Conservation (phyloP, 2,888 invertebrate species). For the Galeopsomyia nigrocyanea region DNA sequence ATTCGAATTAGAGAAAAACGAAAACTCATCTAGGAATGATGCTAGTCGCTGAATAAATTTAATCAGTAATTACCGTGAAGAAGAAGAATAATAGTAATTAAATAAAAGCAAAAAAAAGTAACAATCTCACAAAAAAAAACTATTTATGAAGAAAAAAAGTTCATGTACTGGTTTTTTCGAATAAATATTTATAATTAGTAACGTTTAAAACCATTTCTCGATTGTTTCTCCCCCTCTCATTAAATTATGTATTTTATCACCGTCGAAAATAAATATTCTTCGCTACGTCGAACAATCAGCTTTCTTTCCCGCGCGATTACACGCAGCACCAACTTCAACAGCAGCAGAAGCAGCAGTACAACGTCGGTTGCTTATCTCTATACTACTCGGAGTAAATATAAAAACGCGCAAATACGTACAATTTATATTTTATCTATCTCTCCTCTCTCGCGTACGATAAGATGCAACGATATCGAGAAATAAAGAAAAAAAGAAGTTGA, state of each 20-base stretch:
- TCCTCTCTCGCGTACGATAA: not conserved
- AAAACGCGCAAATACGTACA: not conserved
- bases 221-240: not conserved
- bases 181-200: constrained; percentile 46
- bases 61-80: constrained; percentile 18
- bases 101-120: not conserved
- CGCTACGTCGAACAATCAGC: too few species aligned
- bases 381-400: too few species aligned
- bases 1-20: constrained; percentile 16
- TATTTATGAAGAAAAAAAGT: constrained; percentile 34
- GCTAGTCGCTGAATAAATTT: constrained; percentile 36
- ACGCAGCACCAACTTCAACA: too few species aligned
- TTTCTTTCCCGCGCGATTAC: too few species aligned
- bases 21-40: constrained; percentile 35
- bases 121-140: constrained; percentile 23
- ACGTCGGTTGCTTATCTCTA: too few species aligned
- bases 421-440: not conserved
- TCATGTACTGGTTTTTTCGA: constrained; percentile 36
- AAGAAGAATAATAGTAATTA: not conserved
- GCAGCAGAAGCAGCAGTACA: too few species aligned
- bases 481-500: not conserved
- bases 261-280: too few species aligned
- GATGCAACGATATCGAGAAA: not conserved
- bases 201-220: not conserved
- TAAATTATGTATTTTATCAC: too few species aligned